Percentiles rank a stretch among this genome's conserved stretches.
Conservation (phyloP, 2,888 invertebrate genomes). For the Theretra japonica region DNA sequence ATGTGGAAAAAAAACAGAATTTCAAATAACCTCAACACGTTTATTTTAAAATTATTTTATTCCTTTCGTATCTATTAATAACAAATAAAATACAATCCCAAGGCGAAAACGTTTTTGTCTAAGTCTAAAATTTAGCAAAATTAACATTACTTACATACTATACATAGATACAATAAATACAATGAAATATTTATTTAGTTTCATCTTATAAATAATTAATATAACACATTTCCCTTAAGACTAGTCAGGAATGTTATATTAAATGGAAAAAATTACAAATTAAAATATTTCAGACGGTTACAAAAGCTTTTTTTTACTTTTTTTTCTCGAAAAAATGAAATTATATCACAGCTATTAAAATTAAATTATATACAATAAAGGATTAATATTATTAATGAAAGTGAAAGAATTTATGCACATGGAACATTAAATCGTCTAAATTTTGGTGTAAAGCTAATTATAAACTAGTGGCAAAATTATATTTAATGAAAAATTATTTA, state of each 20-base stretch:
- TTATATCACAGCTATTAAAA: constrained; percentile 82
- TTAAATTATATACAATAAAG: constrained; percentile 66
- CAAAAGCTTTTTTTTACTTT: constrained; percentile 44
- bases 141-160: constrained; percentile 54
- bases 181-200: constrained; percentile 57
- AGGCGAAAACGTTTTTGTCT: constrained; percentile 64
- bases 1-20: constrained; percentile 34
- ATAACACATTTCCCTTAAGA: constrained; percentile 68
- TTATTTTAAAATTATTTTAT: constrained; percentile 60
- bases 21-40: constrained; percentile 28
- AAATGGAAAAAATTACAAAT: constrained; percentile 30
- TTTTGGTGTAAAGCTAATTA: constrained; percentile 83
- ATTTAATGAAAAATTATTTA: constrained; percentile 44
- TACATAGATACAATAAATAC: constrained; percentile 73
- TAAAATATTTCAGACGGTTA: constrained; percentile 39
- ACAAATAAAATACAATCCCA: constrained; percentile 68
- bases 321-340: constrained; percentile 58
- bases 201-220: constrained; percentile 59
- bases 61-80: constrained; percentile 63
- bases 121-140: constrained; percentile 57
- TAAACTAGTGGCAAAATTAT: constrained; percentile 77
- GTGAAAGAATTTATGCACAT: constrained; percentile 22
- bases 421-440: constrained; percentile 69
- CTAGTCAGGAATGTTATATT: constrained; percentile 67
- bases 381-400: constrained; percentile 10